A percentile compares a stretch with the other conserved stretches of the same genome.
phyloP scores from a whole-genome alignment of 2,888 invertebrate genomes.

The Tridacna crocea region DNA sequence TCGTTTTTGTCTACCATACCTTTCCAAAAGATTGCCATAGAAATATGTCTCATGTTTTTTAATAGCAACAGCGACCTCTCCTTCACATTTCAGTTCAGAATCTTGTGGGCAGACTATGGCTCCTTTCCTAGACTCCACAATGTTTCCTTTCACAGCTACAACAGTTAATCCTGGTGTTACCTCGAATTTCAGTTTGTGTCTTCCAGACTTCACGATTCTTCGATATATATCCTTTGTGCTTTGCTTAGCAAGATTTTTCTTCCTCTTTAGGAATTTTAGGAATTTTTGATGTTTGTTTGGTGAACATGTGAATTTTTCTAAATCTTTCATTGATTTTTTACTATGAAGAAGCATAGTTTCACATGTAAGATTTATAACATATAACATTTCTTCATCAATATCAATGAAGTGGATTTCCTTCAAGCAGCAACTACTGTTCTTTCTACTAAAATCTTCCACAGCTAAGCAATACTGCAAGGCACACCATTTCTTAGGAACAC shows the following conservation, averaged over 20 bases:
- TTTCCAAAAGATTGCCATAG: not conserved
- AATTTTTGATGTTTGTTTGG: not conserved
- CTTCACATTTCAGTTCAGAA: not conserved
- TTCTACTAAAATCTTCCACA: slow-evolving; percentile 5
- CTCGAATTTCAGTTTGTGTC: not conserved
- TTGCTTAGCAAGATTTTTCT: not conserved
- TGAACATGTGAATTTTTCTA: not conserved
- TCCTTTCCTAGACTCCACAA: not conserved
- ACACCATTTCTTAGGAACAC: slow-evolving; percentile 25
- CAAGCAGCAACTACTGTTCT: not conserved
- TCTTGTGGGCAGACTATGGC: slow-evolving; percentile 21
- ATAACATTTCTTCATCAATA: slow-evolving; percentile 18
- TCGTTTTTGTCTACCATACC: not conserved
- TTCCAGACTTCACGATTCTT: not conserved
- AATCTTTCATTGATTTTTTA: not conserved
- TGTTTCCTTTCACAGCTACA: not conserved
- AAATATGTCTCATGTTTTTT: not conserved
- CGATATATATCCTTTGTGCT: not conserved
- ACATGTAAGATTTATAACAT: slow-evolving; percentile 19
- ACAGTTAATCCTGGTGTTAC: not conserved
- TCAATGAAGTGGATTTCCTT: slow-evolving; percentile 26
- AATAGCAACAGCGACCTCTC: not conserved
- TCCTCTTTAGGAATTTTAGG: not conserved
- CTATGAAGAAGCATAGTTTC: not conserved
- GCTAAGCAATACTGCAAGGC: slow-evolving; percentile 15